Evolutionary conservation across 1,140 invertebrate species (phyloP), one percentile per base, ranked within the genome.

Genomic region (Drosophila santomea): DNA sequence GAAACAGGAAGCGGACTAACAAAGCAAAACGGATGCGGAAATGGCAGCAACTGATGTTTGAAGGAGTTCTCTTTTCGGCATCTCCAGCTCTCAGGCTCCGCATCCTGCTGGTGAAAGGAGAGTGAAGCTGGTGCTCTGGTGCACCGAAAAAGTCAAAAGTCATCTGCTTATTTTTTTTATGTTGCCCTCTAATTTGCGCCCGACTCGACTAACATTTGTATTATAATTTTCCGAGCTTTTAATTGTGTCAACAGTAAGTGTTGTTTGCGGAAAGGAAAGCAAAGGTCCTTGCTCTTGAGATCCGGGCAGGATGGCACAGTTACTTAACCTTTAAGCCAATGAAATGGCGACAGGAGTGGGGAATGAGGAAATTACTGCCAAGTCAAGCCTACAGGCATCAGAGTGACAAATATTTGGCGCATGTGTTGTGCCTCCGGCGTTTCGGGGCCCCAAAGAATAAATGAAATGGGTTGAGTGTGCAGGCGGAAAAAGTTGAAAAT

Each of bases 301-400:
- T 72, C 47, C 54, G 64, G 51, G 43, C 59, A 38, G 63, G 64
- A 74, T 84, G 79, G 80, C 69, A 80, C 84, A 84, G 68, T 64
- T 74, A 67, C 77, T 89, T 89, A 89, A 89, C 80, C 84, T 83
- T 89, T 68, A 69, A 78, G 77, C 80, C 89, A 89, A 84, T 80
- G 76, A 88, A 74, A 74, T 32, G 77, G 68, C 76, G 69, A 55
- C 61, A 48, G 58, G 66, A 35, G 43, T 41, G 57, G 41, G 17
- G 23, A 59, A 35, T 54, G 39, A n/a, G 41, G 15, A 38, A 38
- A 38, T 35, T 43, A 47, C 54, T 14, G 32, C 15, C 52, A 72
- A 56, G 41, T 44, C 44, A 61, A 58, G 47, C 45, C 67, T 43
- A 17, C 58, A 58, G 72, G 71, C 60, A 38, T 45, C 44, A 52